Base-by-base conservation (phyloP, 2,888 invertebrate species). In the Polydrusus pterygomalis region DNA sequence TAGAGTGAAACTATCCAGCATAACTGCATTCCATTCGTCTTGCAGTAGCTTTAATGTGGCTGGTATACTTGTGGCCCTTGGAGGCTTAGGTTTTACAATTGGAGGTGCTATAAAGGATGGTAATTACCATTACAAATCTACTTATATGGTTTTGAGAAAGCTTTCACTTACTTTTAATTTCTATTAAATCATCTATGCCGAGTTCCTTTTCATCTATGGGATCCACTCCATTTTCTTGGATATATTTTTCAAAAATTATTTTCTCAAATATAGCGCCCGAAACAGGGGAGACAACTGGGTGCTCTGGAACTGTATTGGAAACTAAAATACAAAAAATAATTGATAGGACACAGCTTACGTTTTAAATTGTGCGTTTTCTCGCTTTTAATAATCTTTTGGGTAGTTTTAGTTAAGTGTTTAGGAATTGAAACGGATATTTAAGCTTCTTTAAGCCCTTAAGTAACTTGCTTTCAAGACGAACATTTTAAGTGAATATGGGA, bases 21-120 rank as follows among this genome's bases (percentile, higher is more conserved):
- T 99, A 34, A 97, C 94, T 0, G 99, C 98, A 89, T 99, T 99
- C 97, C 97, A 97, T 88, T 97, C 97, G 88, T 97, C 97, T 88
- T 96, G 96, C 87, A 96, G 90, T 78, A 94, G 93, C 88, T 96
- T 96, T 74, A 96, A 87, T 65, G 95, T 95, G 0, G 96, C 98
- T 25, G 99, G 99, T 85, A 99, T 99, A 80, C 98, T 98, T 0
- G 99, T 99, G 3, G 97, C 97, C 86, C 97, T 97, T 0, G 99
- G 97, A 0, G 98, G 97, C 86, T 98, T 96, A 0, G 99, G 98
- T 88, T 97, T 98, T 2, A 97, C 96, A 81, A 98, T 93, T 0
- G 97, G 91, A 54, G 97, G 94, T 17, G 95, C 96, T 96, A 84
- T 38, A 88, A 84, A 25, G 20, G 15, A 15, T 11, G 40, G 30